These are phyloP conservation scores for Taenaris catops DNA, from an alignment of 2,888 invertebrate species.

Conservation along the genomic window DNA sequence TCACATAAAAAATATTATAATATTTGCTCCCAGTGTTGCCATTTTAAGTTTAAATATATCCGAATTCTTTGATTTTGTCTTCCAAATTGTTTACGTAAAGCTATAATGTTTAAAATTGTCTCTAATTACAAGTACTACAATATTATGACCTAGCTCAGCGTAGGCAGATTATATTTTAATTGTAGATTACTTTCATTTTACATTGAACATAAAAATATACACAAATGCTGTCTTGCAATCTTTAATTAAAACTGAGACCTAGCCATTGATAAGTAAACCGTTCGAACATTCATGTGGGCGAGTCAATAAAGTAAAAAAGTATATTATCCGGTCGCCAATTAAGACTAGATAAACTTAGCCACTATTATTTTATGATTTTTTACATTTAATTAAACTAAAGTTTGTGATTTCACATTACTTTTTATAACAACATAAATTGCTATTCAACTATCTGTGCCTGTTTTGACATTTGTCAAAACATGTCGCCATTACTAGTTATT, in stretches of 20 bases:
- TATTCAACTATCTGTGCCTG: slow-evolving; percentile 12
- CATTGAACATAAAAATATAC: slow-evolving; percentile 6
- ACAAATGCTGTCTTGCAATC: slow-evolving; percentile 4
- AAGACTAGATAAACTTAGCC: slow-evolving; percentile 7
- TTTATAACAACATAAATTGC: too few relatives aligned
- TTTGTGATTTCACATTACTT: slow-evolving; percentile 6
- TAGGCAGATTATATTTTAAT: too few relatives aligned
- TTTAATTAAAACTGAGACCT: slow-evolving; percentile 9
- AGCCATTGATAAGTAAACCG: slow-evolving; percentile 13
- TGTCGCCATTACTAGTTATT: slow-evolving; percentile 27
- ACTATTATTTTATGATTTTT: slow-evolving; percentile 12
- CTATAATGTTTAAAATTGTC: too few relatives aligned
- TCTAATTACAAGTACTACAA: too few relatives aligned
- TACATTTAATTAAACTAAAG: slow-evolving; percentile 11
- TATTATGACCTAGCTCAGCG: too few relatives aligned
- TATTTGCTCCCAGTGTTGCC: too few relatives aligned
- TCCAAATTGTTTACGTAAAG: too few relatives aligned
- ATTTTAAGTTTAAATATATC: too few relatives aligned
- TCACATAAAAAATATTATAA: too few relatives aligned
- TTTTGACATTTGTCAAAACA: slow-evolving; percentile 13
- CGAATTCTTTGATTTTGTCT: too few relatives aligned
- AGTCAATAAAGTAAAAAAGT: slow-evolving; percentile 5
- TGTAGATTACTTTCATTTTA: slow-evolving; percentile 10
- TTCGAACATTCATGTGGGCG: slow-evolving; percentile 15
- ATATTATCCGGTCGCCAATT: slow-evolving; percentile 5